Base-by-base conservation (phyloP, 2,888 invertebrate genomes). In the Alentia gelatinosa region DNA sequence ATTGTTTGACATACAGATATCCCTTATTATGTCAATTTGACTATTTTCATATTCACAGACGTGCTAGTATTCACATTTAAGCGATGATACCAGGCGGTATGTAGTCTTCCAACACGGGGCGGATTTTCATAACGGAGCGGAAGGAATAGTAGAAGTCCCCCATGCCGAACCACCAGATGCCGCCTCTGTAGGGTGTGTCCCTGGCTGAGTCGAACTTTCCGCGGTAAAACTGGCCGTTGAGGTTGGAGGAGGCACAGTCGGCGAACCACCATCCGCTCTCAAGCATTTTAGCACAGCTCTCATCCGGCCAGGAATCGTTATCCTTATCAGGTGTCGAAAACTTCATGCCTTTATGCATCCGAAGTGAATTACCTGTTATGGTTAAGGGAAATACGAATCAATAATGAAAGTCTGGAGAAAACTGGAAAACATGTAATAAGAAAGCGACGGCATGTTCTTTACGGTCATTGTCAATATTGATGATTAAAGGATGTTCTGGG, bases 191-290 rank as follows among this genome's bases (percentile, higher is more conserved):
- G 1, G 79, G 79, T 19, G 37, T 12, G 39, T 79, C 37, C 15
- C 39, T 35, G 23, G 1, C 79, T 39, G 79, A 23, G 79, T 79
- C 26, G 37, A 33, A 74, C 37, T 79, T 3, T 1, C 79, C 79
- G 1, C 79, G 79, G 39, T 79, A 79, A n/a, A 79, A 89, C 40
- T 68, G 63, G 1, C 89, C 89, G 39, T 89, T 89, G 63, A 89
- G 89, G 89, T 89, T 89, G n/a, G 68, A 63, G 39, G 63, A 68
- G 68, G 39, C 89, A 26, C 89, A 89, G 68, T 74, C 63, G 40
- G 26, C 39, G 68, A 89, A 89, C 89, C 89, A 89, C 89, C 89
- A 89, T 5, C 68, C 89, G 4, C 39, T 39, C 4, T 26, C 19
- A 37, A 68, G 30, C 40, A 63, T 47, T 7, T n/a, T n/a, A 0